Base-by-base conservation (phyloP, 2,888 invertebrate genomes). In the Protophormia terraenovae region DNA sequence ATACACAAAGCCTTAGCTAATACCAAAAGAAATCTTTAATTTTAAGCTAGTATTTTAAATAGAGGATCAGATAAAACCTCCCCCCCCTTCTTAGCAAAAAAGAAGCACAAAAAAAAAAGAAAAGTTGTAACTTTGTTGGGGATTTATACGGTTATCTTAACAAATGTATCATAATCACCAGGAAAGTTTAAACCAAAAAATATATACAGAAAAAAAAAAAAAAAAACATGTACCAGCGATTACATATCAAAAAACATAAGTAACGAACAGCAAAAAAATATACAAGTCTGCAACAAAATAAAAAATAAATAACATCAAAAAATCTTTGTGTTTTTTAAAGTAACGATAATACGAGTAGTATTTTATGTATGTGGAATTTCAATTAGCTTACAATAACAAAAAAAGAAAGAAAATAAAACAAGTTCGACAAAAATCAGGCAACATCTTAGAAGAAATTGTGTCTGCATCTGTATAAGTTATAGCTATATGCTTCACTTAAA, bases 161-260 rank as follows among this genome's bases (percentile, higher is more conserved):
- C 85, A 85, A 85, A 82, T 85, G 85, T 85, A 85, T 85, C 82
- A 85, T 82, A 85, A 85, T 85, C 85, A 85, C 32, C 55, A 81
- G 66, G 55, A 81, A 85, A 85, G 81, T 77, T 85, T 77, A 73
- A n/a, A n/a, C n/a, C n/a, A n/a, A n/a, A n/a, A n/a, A n/a, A n/a
- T n/a, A n/a, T n/a, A n/a, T n/a, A 62, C 38, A 41, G 50, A 84
- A 85, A 69, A 19, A 75, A 73, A 78, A 19, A 80, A 66, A 66
- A 73, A 22, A 75, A 53, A 82, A 85, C 85, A 85, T 82, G 81
- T 82, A 78, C 69, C 10, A 82, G 55, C 58, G 85, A 85, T 85
- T 82, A 75, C 77, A 81, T 69, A 84, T 81, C 73, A 77, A 32
- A 32, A 79, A 83, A 47, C 12, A 45, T 19, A 66, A 38, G 38